phyloP scores from a whole-genome alignment of 1,140 invertebrate genomes.

The Procambarus clarkii region DNA sequence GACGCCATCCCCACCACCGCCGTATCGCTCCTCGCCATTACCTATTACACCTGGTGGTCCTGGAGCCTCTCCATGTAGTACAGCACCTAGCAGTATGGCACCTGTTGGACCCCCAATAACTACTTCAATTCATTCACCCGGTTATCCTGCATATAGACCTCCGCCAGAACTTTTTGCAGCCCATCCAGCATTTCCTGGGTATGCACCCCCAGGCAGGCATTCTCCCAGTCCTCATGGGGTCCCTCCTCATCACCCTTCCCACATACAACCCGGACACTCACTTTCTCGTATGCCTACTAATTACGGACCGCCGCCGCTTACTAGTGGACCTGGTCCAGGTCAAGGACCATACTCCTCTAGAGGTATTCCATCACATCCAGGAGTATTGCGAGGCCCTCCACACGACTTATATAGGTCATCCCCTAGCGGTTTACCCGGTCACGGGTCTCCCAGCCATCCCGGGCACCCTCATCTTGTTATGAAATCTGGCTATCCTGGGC shows the following conservation, averaged over 20 bases:
- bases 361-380: slow-evolving; percentile 65
- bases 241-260: slow-evolving; percentile 47
- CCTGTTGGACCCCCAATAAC: slow-evolving; percentile 63
- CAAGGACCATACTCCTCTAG: slow-evolving; percentile 55
- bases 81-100: slow-evolving; percentile 54
- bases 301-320: slow-evolving; percentile 50
- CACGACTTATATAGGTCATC: slow-evolving; percentile 70
- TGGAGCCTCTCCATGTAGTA: slow-evolving; percentile 40
- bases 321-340: slow-evolving; percentile 38
- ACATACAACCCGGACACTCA: slow-evolving; percentile 48
- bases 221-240: slow-evolving; percentile 60
- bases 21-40: slow-evolving; percentile 69
- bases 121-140: slow-evolving; percentile 43
- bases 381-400: slow-evolving; percentile 69
- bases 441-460: slow-evolving; percentile 69
- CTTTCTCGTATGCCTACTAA: slow-evolving; percentile 46
- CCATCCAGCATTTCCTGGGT: slow-evolving; percentile 65
- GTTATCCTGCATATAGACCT: slow-evolving; percentile 58
- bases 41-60: slow-evolving; percentile 61
- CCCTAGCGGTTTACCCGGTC: slow-evolving; percentile 42
- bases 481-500: slow-evolving; percentile 69
- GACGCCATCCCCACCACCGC: slow-evolving; percentile 62
- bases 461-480: slow-evolving; percentile 64
- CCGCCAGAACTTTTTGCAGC: slow-evolving; percentile 63
- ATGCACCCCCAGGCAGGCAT: slow-evolving; percentile 57